A percentile compares a stretch with the other conserved stretches of the same genome.
phyloP scores from a whole-genome alignment of 1,140 invertebrate species.

The Solenopsis fugax region DNA sequence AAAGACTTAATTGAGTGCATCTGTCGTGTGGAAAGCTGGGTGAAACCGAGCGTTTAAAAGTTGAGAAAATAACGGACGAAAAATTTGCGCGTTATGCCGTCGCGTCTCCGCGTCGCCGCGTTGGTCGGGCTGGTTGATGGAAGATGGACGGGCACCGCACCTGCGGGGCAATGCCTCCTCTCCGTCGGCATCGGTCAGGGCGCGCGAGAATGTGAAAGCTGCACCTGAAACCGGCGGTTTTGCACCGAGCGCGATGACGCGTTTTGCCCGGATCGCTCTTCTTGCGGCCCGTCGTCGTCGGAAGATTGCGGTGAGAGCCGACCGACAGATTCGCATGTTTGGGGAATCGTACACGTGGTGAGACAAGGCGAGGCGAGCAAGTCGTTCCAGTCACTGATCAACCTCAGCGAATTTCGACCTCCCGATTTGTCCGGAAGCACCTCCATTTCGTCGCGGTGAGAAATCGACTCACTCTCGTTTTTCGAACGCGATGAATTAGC shows the following conservation, averaged over 20 bases:
- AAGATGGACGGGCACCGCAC: constrained; percentile 56
- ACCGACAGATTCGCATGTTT: constrained; percentile 43
- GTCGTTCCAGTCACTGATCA: constrained; percentile 18
- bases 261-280: constrained; percentile 48
- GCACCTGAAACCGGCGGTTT: constrained; percentile 64
- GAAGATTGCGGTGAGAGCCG: constrained; percentile 50
- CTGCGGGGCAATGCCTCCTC: constrained; percentile 54
- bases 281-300: constrained; percentile 7
- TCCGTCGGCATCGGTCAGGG: constrained; percentile 30
- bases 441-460: neutral
- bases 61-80: constrained; percentile 26
- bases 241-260: constrained; percentile 49
- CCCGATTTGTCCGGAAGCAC: constrained; percentile 6
- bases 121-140: constrained; percentile 4
- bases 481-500: constrained; percentile 8
- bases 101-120: no score
- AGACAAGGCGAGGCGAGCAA: neutral
- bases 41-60: constrained; percentile 32
- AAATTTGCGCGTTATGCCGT: constrained; percentile 13
- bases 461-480: neutral
- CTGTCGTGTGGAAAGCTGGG: neutral
- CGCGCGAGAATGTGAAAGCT: constrained; percentile 65
- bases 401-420: neutral
- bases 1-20: constrained; percentile 13
- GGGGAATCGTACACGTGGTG: constrained; percentile 36